These are phyloP conservation scores for Acrobasis consociella DNA, from an alignment of 2,888 invertebrate species.

Conservation along the genomic window DNA sequence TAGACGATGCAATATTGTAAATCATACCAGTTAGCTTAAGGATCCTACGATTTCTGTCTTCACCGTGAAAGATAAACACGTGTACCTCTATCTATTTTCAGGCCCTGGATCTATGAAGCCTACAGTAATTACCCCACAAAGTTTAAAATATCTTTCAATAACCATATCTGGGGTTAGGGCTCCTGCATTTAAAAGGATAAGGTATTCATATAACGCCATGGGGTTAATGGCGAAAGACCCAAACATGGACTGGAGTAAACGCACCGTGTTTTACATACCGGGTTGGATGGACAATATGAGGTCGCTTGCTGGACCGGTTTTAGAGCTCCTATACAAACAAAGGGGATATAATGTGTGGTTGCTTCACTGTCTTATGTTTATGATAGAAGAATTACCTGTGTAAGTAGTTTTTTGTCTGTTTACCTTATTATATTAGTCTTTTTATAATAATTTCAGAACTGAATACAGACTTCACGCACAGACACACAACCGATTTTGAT, in stretches of 20 bases:
- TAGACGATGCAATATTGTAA: too few relatives aligned
- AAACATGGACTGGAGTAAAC: constrained; percentile 26
- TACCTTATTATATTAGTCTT: too few relatives aligned
- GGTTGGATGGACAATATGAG: constrained; percentile 23
- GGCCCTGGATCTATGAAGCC: constrained; percentile 9
- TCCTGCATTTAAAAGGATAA: not conserved
- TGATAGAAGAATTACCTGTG: constrained; percentile 18
- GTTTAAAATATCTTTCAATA: constrained; percentile 18
- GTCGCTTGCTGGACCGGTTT: not conserved
- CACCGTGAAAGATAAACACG: too few relatives aligned
- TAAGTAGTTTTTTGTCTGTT: constrained; percentile 12
- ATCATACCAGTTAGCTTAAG: too few relatives aligned
- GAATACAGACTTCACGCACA: too few relatives aligned
- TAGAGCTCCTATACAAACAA: constrained; percentile 22
- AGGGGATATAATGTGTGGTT: constrained; percentile 28
- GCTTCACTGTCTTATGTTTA: constrained; percentile 19
- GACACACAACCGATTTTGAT: too few relatives aligned
- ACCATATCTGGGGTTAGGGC: constrained; percentile 4
- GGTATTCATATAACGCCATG: constrained; percentile 25
- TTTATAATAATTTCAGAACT: too few relatives aligned
- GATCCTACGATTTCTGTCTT: too few relatives aligned
- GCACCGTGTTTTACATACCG: constrained; percentile 24
- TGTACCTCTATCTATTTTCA: not conserved
- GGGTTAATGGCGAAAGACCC: constrained; percentile 22
- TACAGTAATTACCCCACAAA: not conserved